These are phyloP conservation scores for Pseudorhiza aurosa DNA, from an alignment of 30 jellyfish, hydroid and myxozoan genomes.

Conservation along the genomic window DNA sequence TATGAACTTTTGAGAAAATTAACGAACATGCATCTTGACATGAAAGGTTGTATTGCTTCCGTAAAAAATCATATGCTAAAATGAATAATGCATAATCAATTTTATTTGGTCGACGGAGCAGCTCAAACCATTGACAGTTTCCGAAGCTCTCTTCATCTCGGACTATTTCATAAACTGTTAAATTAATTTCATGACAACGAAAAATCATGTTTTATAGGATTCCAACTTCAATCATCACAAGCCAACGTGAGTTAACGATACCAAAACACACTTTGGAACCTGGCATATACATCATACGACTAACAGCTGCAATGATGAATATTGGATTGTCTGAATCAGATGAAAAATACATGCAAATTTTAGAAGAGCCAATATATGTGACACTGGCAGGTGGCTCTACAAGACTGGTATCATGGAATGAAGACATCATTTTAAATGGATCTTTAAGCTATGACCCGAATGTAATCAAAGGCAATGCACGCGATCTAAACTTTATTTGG, in stretches of 20 bases:
- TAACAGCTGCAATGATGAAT: slow-evolving; percentile 14
- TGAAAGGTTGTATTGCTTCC: no score
- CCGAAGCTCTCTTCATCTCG: no score
- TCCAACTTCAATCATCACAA: slow-evolving; percentile 32
- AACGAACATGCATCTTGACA: no score
- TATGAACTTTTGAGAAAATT: no score
- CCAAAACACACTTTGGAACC: slow-evolving; percentile 19
- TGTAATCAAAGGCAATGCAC: no score
- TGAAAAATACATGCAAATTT: slow-evolving; percentile 18
- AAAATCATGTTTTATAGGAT: slow-evolving; percentile 31
- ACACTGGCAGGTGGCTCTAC: slow-evolving; percentile 33
- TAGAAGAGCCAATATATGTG: slow-evolving; percentile 27
- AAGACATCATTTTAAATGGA: slow-evolving; percentile 22
- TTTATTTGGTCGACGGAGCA: no score
- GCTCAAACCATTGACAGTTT: no score
- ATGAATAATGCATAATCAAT: no score
- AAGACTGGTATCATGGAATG: no score
- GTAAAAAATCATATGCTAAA: no score
- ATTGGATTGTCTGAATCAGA: slow-evolving; percentile 41
- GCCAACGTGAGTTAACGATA: slow-evolving; percentile 28
- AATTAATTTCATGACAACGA: slow-evolving; percentile 28
- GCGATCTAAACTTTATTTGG: no score
- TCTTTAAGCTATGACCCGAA: slow-evolving; percentile 12
- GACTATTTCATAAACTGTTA: no score
- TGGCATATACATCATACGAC: slow-evolving; percentile 21